Percentiles rank a stretch among this genome's conserved stretches.
Conservation (phyloP, 2,888 invertebrate species). For the Chorisops tibialis region DNA sequence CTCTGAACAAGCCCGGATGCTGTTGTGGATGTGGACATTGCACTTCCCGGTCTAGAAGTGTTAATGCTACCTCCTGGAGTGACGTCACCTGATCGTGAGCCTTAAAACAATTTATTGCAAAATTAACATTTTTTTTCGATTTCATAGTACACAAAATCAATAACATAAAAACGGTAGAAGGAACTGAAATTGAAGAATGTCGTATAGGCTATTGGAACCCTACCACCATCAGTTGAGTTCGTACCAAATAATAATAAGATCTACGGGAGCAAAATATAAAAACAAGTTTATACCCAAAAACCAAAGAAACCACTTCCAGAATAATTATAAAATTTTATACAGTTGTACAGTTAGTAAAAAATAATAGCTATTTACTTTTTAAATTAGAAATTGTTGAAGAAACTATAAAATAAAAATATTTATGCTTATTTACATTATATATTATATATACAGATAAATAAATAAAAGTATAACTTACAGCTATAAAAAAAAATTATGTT, state of each 20-base stretch:
- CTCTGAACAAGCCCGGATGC: conserved; percentile 60
- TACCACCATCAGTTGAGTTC: background rate
- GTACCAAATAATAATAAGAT: too few species aligned
- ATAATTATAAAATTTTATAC: background rate
- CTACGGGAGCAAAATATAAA: conserved; percentile 1
- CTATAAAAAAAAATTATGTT: too few species aligned
- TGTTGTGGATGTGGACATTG: conserved; percentile 73
- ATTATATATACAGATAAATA: too few species aligned
- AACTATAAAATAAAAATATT: too few species aligned
- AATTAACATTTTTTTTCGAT: background rate
- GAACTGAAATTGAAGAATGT: background rate
- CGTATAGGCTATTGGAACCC: background rate
- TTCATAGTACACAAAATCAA: background rate
- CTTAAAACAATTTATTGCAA: conserved; percentile 47
- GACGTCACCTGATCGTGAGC: conserved; percentile 70
- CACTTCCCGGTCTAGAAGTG: conserved; percentile 81
- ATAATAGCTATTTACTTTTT: too few species aligned
- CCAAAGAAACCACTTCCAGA: conserved; percentile 24
- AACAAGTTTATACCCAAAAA: conserved; percentile 8
- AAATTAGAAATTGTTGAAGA: too few species aligned
- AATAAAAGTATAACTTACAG: too few species aligned
- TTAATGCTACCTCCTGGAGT: conserved; percentile 61
- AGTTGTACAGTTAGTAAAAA: too few species aligned
- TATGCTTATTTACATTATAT: too few species aligned
- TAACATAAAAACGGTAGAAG: background rate